Evolutionary conservation across 2,888 invertebrate species (phyloP), one percentile per base, ranked within the genome.

Genomic region (Drosophila merina): DNA sequence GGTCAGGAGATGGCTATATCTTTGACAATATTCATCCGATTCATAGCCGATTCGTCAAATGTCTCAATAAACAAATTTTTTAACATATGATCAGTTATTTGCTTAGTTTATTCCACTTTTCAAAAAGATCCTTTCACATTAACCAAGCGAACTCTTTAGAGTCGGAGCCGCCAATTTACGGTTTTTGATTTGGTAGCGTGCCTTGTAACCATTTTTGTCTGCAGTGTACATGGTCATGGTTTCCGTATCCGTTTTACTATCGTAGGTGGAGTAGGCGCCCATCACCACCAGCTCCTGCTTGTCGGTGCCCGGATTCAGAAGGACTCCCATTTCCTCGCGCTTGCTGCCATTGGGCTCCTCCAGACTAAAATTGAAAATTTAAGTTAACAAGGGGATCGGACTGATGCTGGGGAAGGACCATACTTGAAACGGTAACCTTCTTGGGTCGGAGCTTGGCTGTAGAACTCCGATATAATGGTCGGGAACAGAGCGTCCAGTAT

Each of bases 221-320:
- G 92, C 92, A 2, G 91, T 91, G 73, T 92, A 92, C 90, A 91
- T 90, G 7, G 91, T 90, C 3, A 89, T 78, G 8, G 90, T 88
- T 25, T 90, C 90, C 30, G 72, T 89, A 0, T 89, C 86, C 49
- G 90, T 88, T 60, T 89, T 89, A 64, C 90, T 89, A 67, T 90
- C 89, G 10, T 88, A 89, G 1, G 68, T 69, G 4, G 86, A 75
- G 70, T 89, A 91, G 6, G 86, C 64, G 52, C 92, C 92, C 90
- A 91, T 91, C 0, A 91, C 91, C 2, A 91, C 90, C 3, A 91
- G 74, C 59, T 92, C 82, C 51, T 91, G 90, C 1, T 91, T 75
- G 0, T 85, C 78, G 0, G 91, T 90, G 26, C 89, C 90, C 0
- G 91, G 90, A 74, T 92, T 91, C 81, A 91, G 75, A n/a, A 92